These are phyloP conservation scores for Panurus biarmicus DNA, from an alignment of 2,113 vertebrate species.

Conservation along the genomic window DNA sequence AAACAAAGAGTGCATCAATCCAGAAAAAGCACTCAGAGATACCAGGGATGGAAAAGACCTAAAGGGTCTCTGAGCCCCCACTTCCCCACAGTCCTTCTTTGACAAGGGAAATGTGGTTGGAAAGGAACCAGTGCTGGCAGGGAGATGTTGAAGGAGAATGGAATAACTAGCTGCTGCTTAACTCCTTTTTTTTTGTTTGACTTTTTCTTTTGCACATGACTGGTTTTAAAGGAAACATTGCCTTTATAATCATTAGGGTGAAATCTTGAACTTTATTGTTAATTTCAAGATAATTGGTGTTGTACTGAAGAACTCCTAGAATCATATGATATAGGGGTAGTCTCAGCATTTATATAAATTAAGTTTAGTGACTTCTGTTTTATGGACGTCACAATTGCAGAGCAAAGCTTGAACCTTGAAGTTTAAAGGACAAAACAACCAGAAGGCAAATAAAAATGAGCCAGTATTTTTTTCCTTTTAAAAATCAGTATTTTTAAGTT, in stretches of 20 bases:
- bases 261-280: not conserved
- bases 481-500: not conserved
- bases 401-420: not conserved
- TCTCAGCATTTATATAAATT: not conserved
- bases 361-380: not conserved
- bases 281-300: not conserved
- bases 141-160: not conserved
- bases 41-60: not conserved
- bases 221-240: not conserved
- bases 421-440: not conserved
- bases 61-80: not conserved
- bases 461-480: not conserved
- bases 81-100: not conserved
- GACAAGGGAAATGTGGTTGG: not conserved
- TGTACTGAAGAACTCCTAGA: not conserved
- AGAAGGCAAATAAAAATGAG: constrained; percentile 9
- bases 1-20: not conserved
- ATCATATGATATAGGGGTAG: not conserved
- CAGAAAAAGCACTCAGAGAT: not conserved
- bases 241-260: not conserved
- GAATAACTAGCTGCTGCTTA: not conserved
- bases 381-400: not conserved
- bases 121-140: not conserved
- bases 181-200: not conserved
- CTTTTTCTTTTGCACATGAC: not conserved